Evolutionary conservation across 2,797 vertebrate species (phyloP), one percentile per base, ranked within the genome.

Genomic region (Balearica regulorum): DNA sequence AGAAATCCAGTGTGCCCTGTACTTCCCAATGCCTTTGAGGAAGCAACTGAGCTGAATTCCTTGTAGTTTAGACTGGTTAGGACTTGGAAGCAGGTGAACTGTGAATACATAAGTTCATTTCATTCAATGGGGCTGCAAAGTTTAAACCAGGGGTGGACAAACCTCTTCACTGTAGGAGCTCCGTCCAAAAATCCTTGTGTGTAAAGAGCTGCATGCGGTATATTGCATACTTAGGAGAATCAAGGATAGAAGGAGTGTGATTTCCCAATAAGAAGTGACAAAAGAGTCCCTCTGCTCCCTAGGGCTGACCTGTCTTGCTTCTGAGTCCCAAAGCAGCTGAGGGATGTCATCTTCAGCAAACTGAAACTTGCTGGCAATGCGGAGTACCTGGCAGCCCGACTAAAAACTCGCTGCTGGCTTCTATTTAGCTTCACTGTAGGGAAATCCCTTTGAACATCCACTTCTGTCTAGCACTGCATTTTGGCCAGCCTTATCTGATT

Each of bases 401-500:
- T 37, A 8, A 95, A 88, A 51, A 15, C 33, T 66, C 82, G 49
- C 54, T 84, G 13, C 39, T 92, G 76, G 43, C 62, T 28, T 53
- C 51, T 53, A 53, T 53, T 53, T 53, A 51, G 69, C n/a, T 48
- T 83, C 35, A 24, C 53, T 78, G 39, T 39, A 65, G 24, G 48
- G 41, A 94, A 90, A 90, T 75, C 48, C 22, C 54, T 86, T 95
- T 95, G 88, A 90, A 79, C 58, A 65, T 55, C 69, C 39, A 48
- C 28, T 90, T 94, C 81, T 84, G 51, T 68, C 70, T 84, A 61
- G 43, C 66, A 76, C 46, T 51, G 66, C 22, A 21, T 90, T 82
- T 95, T 94, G 75, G 31, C 62, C 46, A 79, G 72, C 61, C 70
- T 93, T 91, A 78, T 76, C 83, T 84, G 88, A 89, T 87, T 89